Conservation (phyloP, 2,797 vertebrate species). For the Syngnathus acus region DNA sequence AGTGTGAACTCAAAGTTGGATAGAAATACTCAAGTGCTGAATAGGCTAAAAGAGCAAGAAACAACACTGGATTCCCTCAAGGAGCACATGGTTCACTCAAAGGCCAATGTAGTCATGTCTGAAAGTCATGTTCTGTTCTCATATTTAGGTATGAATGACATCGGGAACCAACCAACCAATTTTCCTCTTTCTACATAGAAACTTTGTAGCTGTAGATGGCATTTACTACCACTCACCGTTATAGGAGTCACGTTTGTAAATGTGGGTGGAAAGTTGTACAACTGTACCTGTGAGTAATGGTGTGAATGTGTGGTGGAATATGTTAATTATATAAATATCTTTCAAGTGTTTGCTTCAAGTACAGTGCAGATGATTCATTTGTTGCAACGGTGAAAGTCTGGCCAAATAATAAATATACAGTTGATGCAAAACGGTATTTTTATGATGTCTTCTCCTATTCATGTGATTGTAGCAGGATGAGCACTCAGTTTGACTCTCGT, state of each 20-base stretch:
- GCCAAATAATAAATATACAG: not conserved
- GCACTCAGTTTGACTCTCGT: too few relatives aligned
- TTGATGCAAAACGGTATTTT: not conserved
- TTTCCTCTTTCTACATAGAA: not conserved
- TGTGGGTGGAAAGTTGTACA: constrained; percentile 1
- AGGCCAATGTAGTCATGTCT: not conserved
- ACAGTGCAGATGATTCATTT: not conserved
- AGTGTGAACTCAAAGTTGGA: not conserved
- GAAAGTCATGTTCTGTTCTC: not conserved
- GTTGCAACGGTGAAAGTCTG: not conserved
- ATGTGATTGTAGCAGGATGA: too few relatives aligned
- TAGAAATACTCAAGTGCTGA: not conserved
- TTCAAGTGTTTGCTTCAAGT: not conserved
- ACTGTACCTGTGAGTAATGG: not conserved
- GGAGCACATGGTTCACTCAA: not conserved
- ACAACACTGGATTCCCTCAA: not conserved
- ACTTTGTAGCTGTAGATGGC: not conserved
- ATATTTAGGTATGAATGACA: not conserved
- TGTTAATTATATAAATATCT: not conserved
- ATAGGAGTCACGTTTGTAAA: not conserved
- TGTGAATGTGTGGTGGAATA: not conserved
- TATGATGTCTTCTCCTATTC: too few relatives aligned
- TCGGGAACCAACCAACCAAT: not conserved
- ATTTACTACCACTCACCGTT: not conserved
- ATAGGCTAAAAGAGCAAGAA: not conserved